Conservation (phyloP, 2,888 invertebrate genomes). For the Disparrhopalites patrizii region DNA sequence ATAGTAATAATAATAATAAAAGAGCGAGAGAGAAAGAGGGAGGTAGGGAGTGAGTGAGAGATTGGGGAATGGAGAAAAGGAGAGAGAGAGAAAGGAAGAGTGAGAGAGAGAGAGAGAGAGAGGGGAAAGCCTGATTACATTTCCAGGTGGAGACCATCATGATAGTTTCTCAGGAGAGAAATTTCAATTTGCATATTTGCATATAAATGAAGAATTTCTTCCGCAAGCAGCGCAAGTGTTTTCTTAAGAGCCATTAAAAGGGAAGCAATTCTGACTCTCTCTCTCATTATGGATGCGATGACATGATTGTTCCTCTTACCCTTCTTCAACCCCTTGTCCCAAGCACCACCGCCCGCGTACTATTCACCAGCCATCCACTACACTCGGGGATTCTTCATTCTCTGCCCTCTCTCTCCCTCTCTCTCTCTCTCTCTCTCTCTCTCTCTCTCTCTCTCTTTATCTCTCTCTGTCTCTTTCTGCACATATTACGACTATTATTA, state of each 20-base stretch:
- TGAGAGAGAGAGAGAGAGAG: neutral
- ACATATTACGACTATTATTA: neutral
- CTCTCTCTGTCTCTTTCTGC: no score
- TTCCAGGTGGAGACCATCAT: slow-evolving; percentile 29
- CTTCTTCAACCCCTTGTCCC: neutral
- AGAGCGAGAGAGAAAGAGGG: slow-evolving; percentile 8
- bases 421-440: slow-evolving; percentile 3
- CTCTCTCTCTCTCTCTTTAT: no score
- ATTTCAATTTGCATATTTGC: slow-evolving; percentile 33
- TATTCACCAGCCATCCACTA: no score
- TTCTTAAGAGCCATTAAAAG: slow-evolving; percentile 30
- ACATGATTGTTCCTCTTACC: slow-evolving; percentile 5
- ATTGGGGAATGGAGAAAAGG: neutral
- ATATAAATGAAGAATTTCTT: slow-evolving; percentile 32
- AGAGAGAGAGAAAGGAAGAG: slow-evolving; percentile 12
- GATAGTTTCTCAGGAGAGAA: slow-evolving; percentile 28
- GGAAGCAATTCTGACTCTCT: slow-evolving; percentile 19
- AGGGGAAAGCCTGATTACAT: slow-evolving; percentile 20
- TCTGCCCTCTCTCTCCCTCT: no score
- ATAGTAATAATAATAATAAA: slow-evolving; percentile 16
- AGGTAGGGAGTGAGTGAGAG: neutral
- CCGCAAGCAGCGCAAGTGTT: slow-evolving; percentile 24
- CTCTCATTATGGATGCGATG: neutral
- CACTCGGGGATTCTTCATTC: no score
- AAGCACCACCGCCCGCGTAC: no score